Evolutionary conservation across 2,113 vertebrate species (phyloP), one percentile per base, ranked within the genome.

Genomic region (Montifringilla adamsi): DNA sequence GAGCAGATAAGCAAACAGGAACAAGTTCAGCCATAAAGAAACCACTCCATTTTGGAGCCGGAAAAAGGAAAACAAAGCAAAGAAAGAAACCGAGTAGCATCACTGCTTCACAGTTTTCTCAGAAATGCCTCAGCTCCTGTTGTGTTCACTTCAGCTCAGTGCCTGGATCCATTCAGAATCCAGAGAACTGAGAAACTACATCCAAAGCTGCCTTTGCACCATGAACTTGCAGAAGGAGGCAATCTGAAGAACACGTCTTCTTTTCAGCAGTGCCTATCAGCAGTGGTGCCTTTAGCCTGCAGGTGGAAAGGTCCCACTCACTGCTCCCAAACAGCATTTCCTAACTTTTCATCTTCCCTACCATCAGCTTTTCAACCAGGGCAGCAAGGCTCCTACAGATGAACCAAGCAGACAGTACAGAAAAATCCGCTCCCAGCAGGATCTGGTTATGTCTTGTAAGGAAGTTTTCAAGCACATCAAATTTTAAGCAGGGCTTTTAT

Each of bases 321-420:
- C 47, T 11, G 13, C 24, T 55, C 79, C 72, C 28, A 27, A 62
- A 59, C 13, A 33, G 28, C 3, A 0, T 2, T 39, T 17, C 67
- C 50, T 24, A 41, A 35, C 69, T 39, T 85, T 63, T 63, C 84
- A 43, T 53, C 19, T 66, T 58, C 66, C 44, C 60, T 47, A 63
- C 53, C 39, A 28, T 4, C 44, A 67, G 3, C 28, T 78, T 83
- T 75, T 31, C 16, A 74, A 24, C 3, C 28, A 60, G 15, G 26
- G 67, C 55, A 53, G 74, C 1, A 3, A 56, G 39, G 62, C n/a
- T 56, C 7, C 3, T 26, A 12, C 0, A 0, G 9, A 56, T 0
- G 0, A 58, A 76, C 59, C 2, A 3, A 92, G 30, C 35, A 47
- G 55, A 31, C 28, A 30, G 15, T 5, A 17, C 8, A 79, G 52